These are phyloP conservation scores for Meles meles DNA, from an alignment of 2,113 vertebrate genomes.

Conservation along the genomic window DNA sequence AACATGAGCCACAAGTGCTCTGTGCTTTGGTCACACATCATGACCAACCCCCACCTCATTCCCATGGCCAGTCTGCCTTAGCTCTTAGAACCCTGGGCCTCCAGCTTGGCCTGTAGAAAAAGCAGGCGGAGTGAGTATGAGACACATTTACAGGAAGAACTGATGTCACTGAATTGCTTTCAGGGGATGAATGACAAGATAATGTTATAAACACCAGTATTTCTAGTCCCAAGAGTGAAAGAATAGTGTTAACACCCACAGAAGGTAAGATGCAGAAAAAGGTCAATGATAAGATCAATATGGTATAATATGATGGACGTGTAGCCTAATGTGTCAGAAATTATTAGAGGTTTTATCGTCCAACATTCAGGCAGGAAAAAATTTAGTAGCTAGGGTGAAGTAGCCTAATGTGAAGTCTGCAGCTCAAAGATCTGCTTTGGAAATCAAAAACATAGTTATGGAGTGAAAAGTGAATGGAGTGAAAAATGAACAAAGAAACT, in stretches of 20 bases:
- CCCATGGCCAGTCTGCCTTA: no score
- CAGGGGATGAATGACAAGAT: background rate
- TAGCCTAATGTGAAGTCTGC: background rate
- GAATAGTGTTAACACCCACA: background rate
- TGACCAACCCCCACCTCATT: background rate
- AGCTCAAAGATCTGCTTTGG: background rate
- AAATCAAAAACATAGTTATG: background rate
- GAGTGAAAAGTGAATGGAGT: background rate
- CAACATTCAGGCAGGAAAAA: background rate
- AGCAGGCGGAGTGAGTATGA: background rate
- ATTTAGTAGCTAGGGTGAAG: background rate
- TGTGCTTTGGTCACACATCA: background rate
- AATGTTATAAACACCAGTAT: background rate
- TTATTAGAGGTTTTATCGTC: background rate
- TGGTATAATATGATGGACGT: background rate
- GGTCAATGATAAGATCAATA: background rate
- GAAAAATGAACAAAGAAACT: background rate
- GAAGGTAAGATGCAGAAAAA: background rate
- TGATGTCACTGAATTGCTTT: background rate
- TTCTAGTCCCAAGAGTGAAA: background rate
- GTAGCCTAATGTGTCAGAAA: background rate
- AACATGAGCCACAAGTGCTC: background rate
- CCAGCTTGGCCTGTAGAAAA: background rate
- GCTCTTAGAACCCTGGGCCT: background rate
- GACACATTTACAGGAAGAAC: background rate